Percentiles rank a stretch among this genome's conserved stretches.
Evolutionary conservation across 2,888 invertebrate species (phyloP).

Genomic region (Perithous albicinctus): DNA sequence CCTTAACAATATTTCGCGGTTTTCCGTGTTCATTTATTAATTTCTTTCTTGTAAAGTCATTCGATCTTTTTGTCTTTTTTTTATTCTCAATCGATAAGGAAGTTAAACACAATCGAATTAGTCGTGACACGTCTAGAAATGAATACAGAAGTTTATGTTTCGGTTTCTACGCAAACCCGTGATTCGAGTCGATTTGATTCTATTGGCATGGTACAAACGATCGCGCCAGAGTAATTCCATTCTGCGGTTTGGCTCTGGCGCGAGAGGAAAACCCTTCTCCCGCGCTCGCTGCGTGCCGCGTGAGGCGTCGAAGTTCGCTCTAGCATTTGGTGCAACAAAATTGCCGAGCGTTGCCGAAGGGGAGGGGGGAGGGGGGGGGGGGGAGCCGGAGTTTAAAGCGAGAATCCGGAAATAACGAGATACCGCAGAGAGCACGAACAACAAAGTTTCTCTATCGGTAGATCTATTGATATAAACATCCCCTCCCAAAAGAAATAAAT

Average conservation of each 20-base stretch:
- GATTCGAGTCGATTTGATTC: conserved; percentile 76
- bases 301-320: conserved; percentile 40
- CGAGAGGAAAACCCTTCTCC: conserved; percentile 74
- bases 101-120: neutral
- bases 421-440: conserved; percentile 34
- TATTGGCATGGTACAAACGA: conserved; percentile 80
- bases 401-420: conserved; percentile 50
- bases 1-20: no score
- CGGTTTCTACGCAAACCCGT: neutral
- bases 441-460: conserved; percentile 57
- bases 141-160: neutral
- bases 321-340: conserved; percentile 52
- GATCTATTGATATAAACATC: conserved; percentile 44
- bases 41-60: no score
- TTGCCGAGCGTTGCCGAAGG: conserved; percentile 52
- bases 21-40: conserved; percentile 21
- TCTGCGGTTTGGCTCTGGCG: conserved; percentile 76
- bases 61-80: neutral
- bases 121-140: neutral
- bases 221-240: conserved; percentile 82
- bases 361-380: no score
- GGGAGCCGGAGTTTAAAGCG: conserved; percentile 50
- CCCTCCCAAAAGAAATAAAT: neutral
- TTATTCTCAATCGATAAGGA: neutral
- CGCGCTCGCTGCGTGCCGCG: conserved; percentile 54